A percentile compares a stretch with the other conserved stretches of the same genome.
Evolutionary conservation across 1,140 invertebrate species (phyloP).

Genomic region (Kradibia gibbosae): DNA sequence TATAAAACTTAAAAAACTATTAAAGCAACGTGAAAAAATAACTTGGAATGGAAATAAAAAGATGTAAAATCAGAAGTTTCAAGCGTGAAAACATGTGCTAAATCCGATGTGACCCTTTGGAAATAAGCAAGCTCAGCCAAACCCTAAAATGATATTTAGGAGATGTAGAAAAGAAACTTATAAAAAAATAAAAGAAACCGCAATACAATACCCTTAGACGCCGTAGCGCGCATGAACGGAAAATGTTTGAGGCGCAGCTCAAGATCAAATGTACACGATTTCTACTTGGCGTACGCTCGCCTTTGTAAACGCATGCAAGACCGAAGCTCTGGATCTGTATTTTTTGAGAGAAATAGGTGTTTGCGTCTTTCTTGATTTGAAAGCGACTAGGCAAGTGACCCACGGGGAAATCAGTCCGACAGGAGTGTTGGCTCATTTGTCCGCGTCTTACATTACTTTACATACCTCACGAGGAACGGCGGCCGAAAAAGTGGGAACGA

Average conservation of each 20-base stretch:
- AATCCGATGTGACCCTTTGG: no score
- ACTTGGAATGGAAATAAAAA: no score
- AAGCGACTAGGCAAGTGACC: constrained; percentile 46
- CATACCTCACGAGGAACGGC: neutral
- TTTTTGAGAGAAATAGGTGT: neutral
- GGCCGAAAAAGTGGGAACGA: neutral
- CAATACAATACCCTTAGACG: neutral
- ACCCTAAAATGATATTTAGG: no score
- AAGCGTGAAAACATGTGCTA: no score
- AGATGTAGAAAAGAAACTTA: no score
- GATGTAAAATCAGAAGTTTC: no score
- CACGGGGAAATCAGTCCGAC: constrained; percentile 48
- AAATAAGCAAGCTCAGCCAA: no score
- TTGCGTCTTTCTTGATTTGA: constrained; percentile 31
- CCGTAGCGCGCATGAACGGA: neutral
- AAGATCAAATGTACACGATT: neutral
- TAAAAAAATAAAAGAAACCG: neutral
- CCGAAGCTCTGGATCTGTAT: neutral
- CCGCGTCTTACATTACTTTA: constrained; percentile 18
- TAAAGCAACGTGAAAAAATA: no score
- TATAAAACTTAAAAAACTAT: no score
- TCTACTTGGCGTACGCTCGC: neutral
- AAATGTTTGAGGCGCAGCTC: neutral
- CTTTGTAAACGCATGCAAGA: neutral
- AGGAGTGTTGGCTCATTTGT: constrained; percentile 2